These are phyloP conservation scores for Sinosuthora webbiana DNA, from an alignment of 2,113 vertebrate genomes.

Conservation along the genomic window DNA sequence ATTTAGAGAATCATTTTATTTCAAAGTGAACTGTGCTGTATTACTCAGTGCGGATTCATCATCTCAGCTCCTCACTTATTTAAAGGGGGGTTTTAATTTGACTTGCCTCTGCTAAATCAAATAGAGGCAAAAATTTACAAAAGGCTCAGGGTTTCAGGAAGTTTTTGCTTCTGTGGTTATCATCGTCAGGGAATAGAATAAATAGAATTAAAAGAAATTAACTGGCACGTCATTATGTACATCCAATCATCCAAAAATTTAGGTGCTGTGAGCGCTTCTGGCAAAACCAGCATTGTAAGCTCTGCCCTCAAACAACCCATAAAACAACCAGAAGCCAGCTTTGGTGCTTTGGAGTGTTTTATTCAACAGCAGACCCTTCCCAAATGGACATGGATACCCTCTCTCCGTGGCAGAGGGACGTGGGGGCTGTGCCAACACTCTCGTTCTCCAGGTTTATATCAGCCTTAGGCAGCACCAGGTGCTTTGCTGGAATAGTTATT, in stretches of 20 bases:
- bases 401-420: neutral
- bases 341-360: neutral
- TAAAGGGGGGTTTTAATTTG: neutral
- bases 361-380: neutral
- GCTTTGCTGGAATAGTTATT: neutral
- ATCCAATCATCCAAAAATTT: rapidly evolving
- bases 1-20: neutral
- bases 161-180: neutral
- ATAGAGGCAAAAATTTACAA: neutral
- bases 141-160: neutral
- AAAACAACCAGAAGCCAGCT: neutral
- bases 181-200: neutral
- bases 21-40: neutral
- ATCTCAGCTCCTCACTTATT: neutral
- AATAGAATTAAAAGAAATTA: neutral
- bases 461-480: neutral
- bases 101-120: neutral
- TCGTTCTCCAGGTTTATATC: neutral
- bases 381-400: rapidly evolving
- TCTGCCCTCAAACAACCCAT: neutral
- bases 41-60: neutral
- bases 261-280: neutral
- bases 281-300: neutral
- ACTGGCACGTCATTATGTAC: too few species aligned
- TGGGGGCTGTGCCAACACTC: neutral